A percentile compares a stretch with the other conserved stretches of the same genome.
Conservation (phyloP, 2,113 vertebrate genomes). For the Mesembrinibis cayennensis region DNA sequence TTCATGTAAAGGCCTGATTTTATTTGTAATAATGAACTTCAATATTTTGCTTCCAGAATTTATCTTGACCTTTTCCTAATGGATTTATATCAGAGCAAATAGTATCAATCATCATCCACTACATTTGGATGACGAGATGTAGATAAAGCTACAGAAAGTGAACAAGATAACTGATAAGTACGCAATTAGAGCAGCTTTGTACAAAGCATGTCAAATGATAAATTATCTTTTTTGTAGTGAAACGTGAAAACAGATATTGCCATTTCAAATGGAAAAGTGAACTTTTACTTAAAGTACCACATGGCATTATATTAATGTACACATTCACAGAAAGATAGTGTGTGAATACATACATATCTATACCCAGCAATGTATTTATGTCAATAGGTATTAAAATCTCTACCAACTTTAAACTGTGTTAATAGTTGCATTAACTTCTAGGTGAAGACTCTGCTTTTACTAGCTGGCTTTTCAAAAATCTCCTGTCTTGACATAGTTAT, state of each 20-base stretch:
- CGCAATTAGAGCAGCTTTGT: neutral
- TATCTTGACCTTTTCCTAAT: neutral
- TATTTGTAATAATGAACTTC: neutral
- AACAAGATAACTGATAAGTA: neutral
- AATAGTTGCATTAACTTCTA: neutral
- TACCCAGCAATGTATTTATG: neutral
- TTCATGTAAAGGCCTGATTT: neutral
- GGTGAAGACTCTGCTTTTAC: neutral
- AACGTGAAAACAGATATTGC: neutral
- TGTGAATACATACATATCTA: neutral
- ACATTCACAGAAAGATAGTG: neutral
- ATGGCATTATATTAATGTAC: neutral
- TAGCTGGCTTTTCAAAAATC: neutral
- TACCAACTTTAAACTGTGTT: neutral
- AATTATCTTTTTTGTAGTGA: neutral
- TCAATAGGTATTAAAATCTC: neutral
- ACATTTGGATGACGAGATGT: neutral
- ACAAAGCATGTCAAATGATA: neutral
- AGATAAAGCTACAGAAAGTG: neutral
- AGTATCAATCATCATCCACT: neutral
- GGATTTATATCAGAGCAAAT: neutral
- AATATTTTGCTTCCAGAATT: neutral
- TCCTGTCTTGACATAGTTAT: neutral
- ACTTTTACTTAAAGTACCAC: neutral
- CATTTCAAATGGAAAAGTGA: neutral